Conservation (phyloP, 2,113 vertebrate species). For the Syngnathus scovelli region DNA sequence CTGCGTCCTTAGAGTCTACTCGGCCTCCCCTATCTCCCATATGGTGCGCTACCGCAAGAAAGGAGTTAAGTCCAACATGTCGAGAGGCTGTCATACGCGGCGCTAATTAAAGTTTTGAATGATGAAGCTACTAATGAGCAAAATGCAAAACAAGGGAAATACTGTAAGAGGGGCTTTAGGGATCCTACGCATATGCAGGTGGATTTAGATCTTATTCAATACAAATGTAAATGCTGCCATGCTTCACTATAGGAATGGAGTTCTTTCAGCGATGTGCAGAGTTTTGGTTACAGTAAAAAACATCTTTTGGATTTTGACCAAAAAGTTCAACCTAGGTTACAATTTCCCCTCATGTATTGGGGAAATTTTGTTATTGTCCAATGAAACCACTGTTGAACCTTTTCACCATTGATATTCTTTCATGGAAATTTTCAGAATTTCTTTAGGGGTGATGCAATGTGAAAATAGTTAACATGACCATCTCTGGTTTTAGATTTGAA, state of each 20-base stretch:
- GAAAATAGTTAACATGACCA: neutral
- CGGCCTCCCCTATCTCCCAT: constrained; percentile 55
- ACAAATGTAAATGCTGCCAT: neutral
- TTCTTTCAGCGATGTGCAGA: neutral
- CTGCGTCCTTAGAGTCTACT: constrained; percentile 30
- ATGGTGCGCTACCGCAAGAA: constrained; percentile 50
- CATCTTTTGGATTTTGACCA: neutral
- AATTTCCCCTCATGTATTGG: neutral
- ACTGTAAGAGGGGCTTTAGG: neutral
- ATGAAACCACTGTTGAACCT: neutral
- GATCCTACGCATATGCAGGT: neutral
- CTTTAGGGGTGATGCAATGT: neutral
- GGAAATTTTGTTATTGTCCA: neutral
- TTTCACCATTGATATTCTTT: neutral
- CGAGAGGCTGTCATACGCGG: constrained; percentile 5
- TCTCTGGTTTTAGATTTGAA: neutral
- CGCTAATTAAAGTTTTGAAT: constrained; percentile 8
- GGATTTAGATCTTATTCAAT: neutral
- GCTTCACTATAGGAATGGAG: neutral
- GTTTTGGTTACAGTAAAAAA: neutral
- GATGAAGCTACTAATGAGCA: neutral
- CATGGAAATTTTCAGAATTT: neutral
- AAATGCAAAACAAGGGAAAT: neutral
- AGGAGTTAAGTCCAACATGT: constrained; percentile 23
- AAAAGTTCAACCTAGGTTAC: neutral